phyloP scores from a whole-genome alignment of 2,888 invertebrate species.

The Autographa gamma region DNA sequence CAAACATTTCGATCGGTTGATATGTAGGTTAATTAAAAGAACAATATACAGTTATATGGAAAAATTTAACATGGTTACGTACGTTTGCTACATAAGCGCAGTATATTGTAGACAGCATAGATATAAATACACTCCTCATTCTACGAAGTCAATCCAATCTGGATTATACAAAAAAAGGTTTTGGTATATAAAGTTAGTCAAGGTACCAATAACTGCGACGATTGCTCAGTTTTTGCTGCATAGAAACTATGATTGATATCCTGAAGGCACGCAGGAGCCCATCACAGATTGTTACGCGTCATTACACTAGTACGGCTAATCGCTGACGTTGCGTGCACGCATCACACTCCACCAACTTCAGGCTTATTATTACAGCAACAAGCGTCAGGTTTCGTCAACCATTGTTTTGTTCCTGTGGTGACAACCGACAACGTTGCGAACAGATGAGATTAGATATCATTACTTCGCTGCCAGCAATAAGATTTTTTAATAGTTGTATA shows the following conservation, averaged over 20 bases:
- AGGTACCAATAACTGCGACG: conserved; percentile 49
- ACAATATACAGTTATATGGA: background rate
- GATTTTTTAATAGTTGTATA: too few relatives aligned
- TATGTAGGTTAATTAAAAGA: too few relatives aligned
- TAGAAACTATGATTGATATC: conserved; percentile 64
- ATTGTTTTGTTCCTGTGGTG: conserved; percentile 33
- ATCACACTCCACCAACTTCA: conserved; percentile 48
- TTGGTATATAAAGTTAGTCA: conserved; percentile 30
- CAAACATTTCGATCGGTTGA: too few relatives aligned
- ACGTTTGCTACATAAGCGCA: background rate
- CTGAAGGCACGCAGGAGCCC: conserved; percentile 64
- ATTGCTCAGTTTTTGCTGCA: conserved; percentile 53
- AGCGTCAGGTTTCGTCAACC: conserved; percentile 40
- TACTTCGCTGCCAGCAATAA: conserved; percentile 2
- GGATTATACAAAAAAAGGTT: conserved; percentile 16
- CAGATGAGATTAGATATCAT: conserved; percentile 19
- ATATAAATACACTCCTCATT: conserved; percentile 13
- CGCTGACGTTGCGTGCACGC: conserved; percentile 54
- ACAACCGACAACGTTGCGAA: conserved; percentile 21
- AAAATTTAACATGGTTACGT: background rate
- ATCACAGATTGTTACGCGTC: conserved; percentile 66
- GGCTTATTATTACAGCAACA: conserved; percentile 38
- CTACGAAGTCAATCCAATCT: conserved; percentile 9
- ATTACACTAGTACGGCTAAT: conserved; percentile 61
- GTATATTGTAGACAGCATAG: background rate